Evolutionary conservation across 2,888 invertebrate species (phyloP), one percentile per base, ranked within the genome.

Genomic region (Mesorhabditis spiculigera): DNA sequence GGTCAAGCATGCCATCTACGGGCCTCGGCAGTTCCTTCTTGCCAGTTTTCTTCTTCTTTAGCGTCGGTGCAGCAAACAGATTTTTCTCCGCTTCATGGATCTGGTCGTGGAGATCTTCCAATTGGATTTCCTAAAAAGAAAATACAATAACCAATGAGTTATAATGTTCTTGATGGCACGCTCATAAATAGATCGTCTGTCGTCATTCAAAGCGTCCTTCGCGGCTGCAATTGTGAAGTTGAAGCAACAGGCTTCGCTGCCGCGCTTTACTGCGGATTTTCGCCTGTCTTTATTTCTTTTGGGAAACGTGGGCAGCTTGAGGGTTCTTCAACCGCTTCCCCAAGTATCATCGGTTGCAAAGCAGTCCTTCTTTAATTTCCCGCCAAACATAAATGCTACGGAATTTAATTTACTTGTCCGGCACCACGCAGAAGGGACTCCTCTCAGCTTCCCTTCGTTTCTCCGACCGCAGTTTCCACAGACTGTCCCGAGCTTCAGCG

Each of bases 401-500:
- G 28, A 43, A 43, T 42, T 16, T 58, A n/a, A 62, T 67, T 43
- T 50, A 67, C 67, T 45, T 44, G 61, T 61, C 65, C 69, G 43
- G 68, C 69, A 5, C 63, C 71, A 45, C 64, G 64, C n/a, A 66
- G 42, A n/a, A 42, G 58, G 1, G 64, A 65, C 61, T 73, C 72
- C 28, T n/a, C n/a, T 67, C 75, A 8, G 74, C 71, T 65, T 74
- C 73, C 44, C 66, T 70, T 64, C 74, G 65, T 67, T 79, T 78
- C 62, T 80, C 65, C 1, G 74, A 75, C 68, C 78, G 69, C 75
- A 80, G 71, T 61, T 75, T 62, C 16, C 71, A 71, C 5, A 77
- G 63, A 3, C 71, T 70, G 63, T 71, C 70, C 50, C 68, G 71
- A 13, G 70, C 73, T n/a, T 71, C 70, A 13, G 63, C 63, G 72